Evolutionary conservation across 2,113 vertebrate species (phyloP), one percentile per base, ranked within the genome.

Genomic region (Narcine bancroftii): DNA sequence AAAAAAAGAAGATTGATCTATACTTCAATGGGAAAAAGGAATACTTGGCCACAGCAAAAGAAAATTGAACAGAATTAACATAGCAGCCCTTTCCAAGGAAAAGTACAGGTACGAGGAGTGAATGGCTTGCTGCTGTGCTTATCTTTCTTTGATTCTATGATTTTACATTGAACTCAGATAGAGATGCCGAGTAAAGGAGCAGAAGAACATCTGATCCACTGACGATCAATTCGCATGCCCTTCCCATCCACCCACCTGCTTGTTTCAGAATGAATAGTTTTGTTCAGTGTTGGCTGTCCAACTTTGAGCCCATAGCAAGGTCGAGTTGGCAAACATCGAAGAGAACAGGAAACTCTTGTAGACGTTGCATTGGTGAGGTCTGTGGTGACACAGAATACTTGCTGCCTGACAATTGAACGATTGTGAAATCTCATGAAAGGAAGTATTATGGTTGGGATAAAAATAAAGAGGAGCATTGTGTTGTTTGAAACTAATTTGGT

Each of bases 251-350:
- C 81, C 81, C 81, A 87, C 77, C 13, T 2, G 11, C 81, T 50
- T n/a, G 11, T 87, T 87, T 87, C 53, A 87, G 81, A 87, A 87
- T 63, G 81, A 63, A 63, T 87, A 13, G 33, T 33, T 60, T 60
- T 60, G 47, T 50, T 81, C 76, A 29, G 76, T 29, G 50, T 85
- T 60, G 33, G 17, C 53, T 19, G 15, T 60, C 81, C 7, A 53
- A n/a, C 81, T 60, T 36, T 85, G 17, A 21, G 9, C 53, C 21
- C 15, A 6, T 21, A 0, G n/a, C 13, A 60, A 7, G 29, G 19
- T 36, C 13, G 36, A 29, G 53, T 4, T 36, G 33, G 53, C 29
- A 5, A n/a, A 9, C 13, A 17, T 56, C 29, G 9, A 15, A 6
- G 33, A 87, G 53, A 87, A 87, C 81, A 87, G 53, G 81, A 87